These are phyloP conservation scores for Podarcis siculus DNA, from an alignment of 2,797 vertebrate species.

Conservation along the genomic window DNA sequence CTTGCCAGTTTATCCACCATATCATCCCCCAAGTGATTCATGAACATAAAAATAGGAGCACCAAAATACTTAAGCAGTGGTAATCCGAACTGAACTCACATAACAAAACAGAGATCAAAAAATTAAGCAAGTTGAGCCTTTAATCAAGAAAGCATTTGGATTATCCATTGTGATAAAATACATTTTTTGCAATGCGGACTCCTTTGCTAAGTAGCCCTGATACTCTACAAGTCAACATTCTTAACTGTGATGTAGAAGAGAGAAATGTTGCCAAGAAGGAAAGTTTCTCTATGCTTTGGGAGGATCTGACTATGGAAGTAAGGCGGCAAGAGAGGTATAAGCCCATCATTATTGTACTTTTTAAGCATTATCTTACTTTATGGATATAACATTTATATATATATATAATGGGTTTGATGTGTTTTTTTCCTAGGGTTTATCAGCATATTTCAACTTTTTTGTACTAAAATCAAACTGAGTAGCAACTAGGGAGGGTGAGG, in stretches of 20 bases:
- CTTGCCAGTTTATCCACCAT: not conserved
- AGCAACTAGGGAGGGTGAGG: too few relatives aligned
- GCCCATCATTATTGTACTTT: too few relatives aligned
- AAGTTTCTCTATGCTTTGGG: not conserved
- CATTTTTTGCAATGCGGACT: not conserved
- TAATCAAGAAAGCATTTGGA: not conserved
- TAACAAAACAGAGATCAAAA: not conserved
- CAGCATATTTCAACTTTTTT: too few relatives aligned
- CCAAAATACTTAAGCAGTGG: not conserved
- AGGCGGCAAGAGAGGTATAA: not conserved
- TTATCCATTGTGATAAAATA: too few relatives aligned
- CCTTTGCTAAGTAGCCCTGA: not conserved
- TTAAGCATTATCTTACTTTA: too few relatives aligned
- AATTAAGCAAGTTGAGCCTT: not conserved
- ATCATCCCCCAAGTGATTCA: conserved; percentile 1
- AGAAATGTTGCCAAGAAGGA: conserved; percentile 3
- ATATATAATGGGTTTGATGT: too few relatives aligned
- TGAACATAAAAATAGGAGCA: conserved; percentile 1
- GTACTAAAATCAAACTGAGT: too few relatives aligned
- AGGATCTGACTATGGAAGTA: conserved; percentile 2
- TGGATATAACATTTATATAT: too few relatives aligned
- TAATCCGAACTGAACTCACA: not conserved
- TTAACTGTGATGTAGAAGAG: not conserved
- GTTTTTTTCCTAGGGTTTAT: too few relatives aligned
- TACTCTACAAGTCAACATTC: not conserved